A percentile compares a stretch with the other conserved stretches of the same genome.
Conservation (phyloP, 1,140 invertebrate genomes). For the Formica selysi region DNA sequence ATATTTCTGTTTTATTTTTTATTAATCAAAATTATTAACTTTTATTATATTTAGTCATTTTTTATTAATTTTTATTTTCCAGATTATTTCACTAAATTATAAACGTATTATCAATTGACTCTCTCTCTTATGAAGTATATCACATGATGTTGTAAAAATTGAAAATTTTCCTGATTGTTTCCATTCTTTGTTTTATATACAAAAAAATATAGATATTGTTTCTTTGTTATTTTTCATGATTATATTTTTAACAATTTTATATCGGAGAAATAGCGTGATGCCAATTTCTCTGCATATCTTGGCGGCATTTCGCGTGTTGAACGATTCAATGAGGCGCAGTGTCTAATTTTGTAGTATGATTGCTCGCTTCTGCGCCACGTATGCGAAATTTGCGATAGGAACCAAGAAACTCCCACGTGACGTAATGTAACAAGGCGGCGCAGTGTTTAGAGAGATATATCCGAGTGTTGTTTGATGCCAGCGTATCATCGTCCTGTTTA, state of each 20-base stretch:
- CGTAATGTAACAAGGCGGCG: slow-evolving; percentile 28
- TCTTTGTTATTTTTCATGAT: not conserved
- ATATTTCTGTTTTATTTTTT: not conserved
- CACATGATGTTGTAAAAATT: too few relatives aligned
- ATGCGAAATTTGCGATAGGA: slow-evolving; percentile 38
- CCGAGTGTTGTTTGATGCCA: slow-evolving; percentile 42
- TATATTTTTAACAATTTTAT: slow-evolving; percentile 2
- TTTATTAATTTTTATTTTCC: not conserved
- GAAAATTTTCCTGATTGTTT: too few relatives aligned
- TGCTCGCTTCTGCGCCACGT: slow-evolving; percentile 26
- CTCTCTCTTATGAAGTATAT: too few relatives aligned
- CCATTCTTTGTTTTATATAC: too few relatives aligned
- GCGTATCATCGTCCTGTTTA: slow-evolving; percentile 20
- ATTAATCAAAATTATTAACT: not conserved
- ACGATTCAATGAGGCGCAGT: slow-evolving; percentile 20
- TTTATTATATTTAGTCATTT: not conserved
- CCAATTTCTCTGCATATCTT: not conserved
- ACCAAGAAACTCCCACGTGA: slow-evolving; percentile 1
- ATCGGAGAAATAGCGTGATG: not conserved
- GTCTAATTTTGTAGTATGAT: slow-evolving; percentile 54
- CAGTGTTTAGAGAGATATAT: slow-evolving; percentile 53
- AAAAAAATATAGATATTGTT: not conserved
- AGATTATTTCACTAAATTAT: not conserved
- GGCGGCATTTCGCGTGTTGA: slow-evolving; percentile 7
- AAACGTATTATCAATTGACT: not conserved